phyloP scores from a whole-genome alignment of 1,140 invertebrate genomes.

The Pseudomyrmex pallidus region DNA sequence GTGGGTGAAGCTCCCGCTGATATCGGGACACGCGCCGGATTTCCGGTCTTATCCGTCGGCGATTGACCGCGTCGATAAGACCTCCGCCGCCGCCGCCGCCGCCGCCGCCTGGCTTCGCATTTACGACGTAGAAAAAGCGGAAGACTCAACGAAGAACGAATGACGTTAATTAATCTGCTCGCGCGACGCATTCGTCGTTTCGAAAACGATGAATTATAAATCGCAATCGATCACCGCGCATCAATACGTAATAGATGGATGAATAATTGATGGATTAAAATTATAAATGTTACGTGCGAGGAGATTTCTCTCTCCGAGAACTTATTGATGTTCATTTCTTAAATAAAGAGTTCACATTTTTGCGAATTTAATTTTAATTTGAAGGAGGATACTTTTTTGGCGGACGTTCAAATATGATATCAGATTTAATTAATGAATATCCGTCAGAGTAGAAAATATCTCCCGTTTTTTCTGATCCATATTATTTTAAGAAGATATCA shows the following conservation, averaged over 20 bases:
- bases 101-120: conserved; percentile 20
- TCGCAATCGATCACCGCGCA: conserved; percentile 14
- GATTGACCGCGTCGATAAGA: conserved; percentile 65
- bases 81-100: not conserved
- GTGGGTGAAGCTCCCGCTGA: conserved; percentile 62
- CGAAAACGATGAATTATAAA: conserved; percentile 21
- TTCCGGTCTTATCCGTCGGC: conserved; percentile 62
- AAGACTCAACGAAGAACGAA: not conserved
- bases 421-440: not conserved
- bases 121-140: not conserved
- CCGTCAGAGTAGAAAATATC: not conserved
- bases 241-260: conserved; percentile 7
- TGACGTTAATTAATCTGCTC: conserved; percentile 25
- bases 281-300: not conserved
- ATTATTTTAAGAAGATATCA: not conserved
- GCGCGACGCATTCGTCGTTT: not conserved
- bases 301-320: not conserved
- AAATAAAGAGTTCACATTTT: not conserved
- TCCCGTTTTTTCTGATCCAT: not conserved
- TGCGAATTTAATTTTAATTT: not conserved
- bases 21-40: conserved; percentile 70
- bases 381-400: not conserved
- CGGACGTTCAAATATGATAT: not conserved
- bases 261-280: conserved; percentile 26
- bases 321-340: not conserved